Percentiles rank a stretch among this genome's conserved stretches.
Evolutionary conservation across 2,113 vertebrate species (phyloP).

Genomic region (Festucalex cinctus): DNA sequence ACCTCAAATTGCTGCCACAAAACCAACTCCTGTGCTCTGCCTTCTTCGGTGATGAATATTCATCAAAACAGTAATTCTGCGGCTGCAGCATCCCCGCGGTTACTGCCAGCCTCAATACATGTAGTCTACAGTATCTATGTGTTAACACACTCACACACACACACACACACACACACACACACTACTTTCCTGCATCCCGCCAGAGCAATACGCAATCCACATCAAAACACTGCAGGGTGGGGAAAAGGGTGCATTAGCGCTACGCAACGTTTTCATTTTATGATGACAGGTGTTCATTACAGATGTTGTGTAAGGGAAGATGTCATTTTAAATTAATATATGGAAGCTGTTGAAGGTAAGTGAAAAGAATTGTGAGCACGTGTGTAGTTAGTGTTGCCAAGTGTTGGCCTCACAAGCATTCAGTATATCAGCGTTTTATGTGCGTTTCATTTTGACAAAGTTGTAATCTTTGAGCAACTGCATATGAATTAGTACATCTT

Average conservation of each 20-base stretch:
- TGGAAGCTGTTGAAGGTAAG: not conserved
- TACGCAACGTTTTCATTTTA: not conserved
- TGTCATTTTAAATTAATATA: not conserved
- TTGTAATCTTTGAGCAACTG: not conserved
- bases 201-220: not conserved
- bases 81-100: conserved; percentile 31
- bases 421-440: not conserved
- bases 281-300: not conserved
- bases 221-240: not conserved
- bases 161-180: not conserved
- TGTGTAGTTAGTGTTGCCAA: not conserved
- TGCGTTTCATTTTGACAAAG: not conserved
- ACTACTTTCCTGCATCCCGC: not conserved
- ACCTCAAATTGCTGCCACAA: conserved; percentile 25
- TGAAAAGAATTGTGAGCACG: not conserved
- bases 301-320: not conserved
- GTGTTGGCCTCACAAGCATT: not conserved
- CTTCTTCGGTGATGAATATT: conserved; percentile 51
- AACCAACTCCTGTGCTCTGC: not conserved
- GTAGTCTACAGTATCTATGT: not conserved
- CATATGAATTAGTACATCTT: not conserved
- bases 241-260: not conserved
- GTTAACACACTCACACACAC: not conserved
- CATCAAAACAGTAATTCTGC: conserved; percentile 38
- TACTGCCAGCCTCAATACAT: conserved; percentile 25